Evolutionary conservation across 2,797 vertebrate genomes (phyloP).

Genomic region (Loriculus beryllinus): DNA sequence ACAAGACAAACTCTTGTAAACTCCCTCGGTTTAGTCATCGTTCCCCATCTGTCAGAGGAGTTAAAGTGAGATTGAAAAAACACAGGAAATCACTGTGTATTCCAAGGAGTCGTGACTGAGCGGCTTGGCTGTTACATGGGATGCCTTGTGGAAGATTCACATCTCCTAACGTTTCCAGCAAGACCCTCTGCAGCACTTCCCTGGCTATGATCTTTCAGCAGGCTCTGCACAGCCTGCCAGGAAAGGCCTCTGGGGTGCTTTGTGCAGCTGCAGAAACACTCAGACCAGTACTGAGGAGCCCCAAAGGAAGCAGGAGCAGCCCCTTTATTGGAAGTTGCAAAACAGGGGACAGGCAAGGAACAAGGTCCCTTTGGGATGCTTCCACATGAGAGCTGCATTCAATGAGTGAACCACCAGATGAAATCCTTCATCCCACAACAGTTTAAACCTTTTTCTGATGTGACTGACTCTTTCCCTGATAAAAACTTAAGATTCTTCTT

Average conservation of each 20-base stretch:
- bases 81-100: slow-evolving; percentile 77
- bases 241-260: slow-evolving; percentile 36
- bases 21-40: slow-evolving; percentile 71
- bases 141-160: slow-evolving; percentile 56
- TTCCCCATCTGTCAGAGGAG: slow-evolving; percentile 72
- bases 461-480: not conserved
- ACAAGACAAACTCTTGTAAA: slow-evolving; percentile 70
- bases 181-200: not conserved
- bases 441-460: not conserved
- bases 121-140: slow-evolving; percentile 70
- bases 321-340: not conserved
- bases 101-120: slow-evolving; percentile 73
- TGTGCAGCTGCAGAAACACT: not conserved
- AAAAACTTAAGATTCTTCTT: not conserved
- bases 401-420: not conserved
- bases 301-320: not conserved
- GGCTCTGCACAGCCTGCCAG: not conserved
- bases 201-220: not conserved
- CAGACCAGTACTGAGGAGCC: not conserved
- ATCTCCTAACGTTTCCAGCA: slow-evolving; percentile 62
- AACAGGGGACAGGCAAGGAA: not conserved
- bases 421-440: not conserved
- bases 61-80: slow-evolving; percentile 71
- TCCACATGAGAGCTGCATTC: not conserved
- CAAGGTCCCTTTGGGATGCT: not conserved